phyloP scores from a whole-genome alignment of 2,888 invertebrate species.

The Linnaemya tessellans region DNA sequence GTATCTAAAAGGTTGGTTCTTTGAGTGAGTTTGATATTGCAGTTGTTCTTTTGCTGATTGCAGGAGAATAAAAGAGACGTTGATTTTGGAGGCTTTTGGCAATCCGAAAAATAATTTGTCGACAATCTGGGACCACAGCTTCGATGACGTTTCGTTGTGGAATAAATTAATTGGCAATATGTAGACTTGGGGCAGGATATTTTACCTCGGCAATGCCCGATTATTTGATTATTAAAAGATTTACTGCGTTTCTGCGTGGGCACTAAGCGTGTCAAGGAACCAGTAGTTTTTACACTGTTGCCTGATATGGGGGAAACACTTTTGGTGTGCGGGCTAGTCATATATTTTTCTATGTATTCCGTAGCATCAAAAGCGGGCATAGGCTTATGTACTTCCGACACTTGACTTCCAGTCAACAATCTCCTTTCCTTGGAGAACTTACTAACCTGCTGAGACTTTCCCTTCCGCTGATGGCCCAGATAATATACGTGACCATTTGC shows the following conservation, averaged over 20 bases:
- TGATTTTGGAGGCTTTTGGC: conserved; percentile 74
- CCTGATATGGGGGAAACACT: conserved; percentile 41
- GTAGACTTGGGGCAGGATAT: conserved; percentile 12
- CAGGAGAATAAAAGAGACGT: conserved; percentile 48
- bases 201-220: background rate
- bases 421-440: conserved; percentile 76
- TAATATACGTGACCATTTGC: conserved; percentile 68
- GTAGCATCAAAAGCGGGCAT: conserved; percentile 82
- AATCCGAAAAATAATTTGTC: conserved; percentile 59
- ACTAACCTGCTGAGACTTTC: conserved; percentile 76
- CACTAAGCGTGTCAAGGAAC: background rate
- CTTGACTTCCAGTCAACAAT: conserved; percentile 75
- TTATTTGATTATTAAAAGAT: conserved; percentile 76
- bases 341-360: conserved; percentile 79
- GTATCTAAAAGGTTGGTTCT: conserved; percentile 27
- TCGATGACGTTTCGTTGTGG: conserved; percentile 76
- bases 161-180: conserved; percentile 1
- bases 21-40: conserved; percentile 12
- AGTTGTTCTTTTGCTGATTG: conserved; percentile 50
- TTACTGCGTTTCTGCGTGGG: conserved; percentile 66
- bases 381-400: conserved; percentile 78
- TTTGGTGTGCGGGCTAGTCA: conserved; percentile 77
- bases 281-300: conserved; percentile 19
- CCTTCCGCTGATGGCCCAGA: conserved; percentile 76
- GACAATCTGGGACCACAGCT: conserved; percentile 78